These are phyloP conservation scores for Lamprotornis superbus DNA, from an alignment of 2,113 vertebrate species.

Conservation along the genomic window DNA sequence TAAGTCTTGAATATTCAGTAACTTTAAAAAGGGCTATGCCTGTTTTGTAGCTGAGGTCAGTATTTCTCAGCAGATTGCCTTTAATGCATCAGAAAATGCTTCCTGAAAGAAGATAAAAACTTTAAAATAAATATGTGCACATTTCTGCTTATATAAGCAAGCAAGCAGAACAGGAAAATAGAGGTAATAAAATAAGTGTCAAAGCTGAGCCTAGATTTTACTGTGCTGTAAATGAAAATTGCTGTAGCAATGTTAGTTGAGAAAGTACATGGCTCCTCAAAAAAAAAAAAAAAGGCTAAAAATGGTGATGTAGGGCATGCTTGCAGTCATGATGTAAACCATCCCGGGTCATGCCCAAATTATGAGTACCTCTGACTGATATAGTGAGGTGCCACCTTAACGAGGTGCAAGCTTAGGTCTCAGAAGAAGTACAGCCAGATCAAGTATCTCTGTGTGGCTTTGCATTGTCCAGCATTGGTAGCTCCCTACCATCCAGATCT, in stretches of 20 bases:
- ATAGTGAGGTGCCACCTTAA: background rate
- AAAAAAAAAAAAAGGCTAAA: background rate
- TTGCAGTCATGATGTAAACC: background rate
- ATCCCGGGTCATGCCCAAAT: background rate
- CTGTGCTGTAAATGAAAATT: background rate
- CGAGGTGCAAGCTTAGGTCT: background rate
- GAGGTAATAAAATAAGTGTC: background rate
- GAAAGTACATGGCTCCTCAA: background rate
- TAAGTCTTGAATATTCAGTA: background rate
- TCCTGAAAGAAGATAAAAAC: background rate
- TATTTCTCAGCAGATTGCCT: background rate
- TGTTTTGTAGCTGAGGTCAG: background rate
- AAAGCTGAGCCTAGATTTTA: background rate
- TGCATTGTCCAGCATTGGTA: accelerated
- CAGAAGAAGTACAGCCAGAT: background rate
- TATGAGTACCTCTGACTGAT: background rate
- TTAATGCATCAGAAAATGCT: background rate
- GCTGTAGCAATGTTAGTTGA: background rate
- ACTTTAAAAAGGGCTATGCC: background rate
- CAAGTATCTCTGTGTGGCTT: background rate
- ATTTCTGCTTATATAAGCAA: background rate
- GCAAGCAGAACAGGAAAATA: background rate
- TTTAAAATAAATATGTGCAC: background rate
- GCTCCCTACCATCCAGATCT: background rate
- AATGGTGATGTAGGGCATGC: background rate